These are phyloP conservation scores for Pongo abelii DNA, from an alignment of 2,113 vertebrate species.

Conservation along the genomic window DNA sequence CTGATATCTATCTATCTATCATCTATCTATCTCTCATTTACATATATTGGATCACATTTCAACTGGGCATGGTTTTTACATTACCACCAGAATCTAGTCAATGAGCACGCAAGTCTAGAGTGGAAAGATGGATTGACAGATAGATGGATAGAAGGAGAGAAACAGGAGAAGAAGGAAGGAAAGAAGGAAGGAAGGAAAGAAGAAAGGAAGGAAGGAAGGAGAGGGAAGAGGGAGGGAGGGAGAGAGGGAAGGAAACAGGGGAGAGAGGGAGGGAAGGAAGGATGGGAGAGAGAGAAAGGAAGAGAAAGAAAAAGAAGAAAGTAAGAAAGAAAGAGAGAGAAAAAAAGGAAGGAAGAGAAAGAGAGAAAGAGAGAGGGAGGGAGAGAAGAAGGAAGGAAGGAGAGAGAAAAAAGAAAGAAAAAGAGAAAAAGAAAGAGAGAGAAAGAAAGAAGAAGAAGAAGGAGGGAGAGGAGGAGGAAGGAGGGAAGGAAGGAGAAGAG, in stretches of 20 bases:
- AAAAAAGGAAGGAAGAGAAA: no score
- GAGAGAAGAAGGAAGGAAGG: no score
- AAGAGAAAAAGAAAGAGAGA: no score
- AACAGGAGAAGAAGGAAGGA: rapidly evolving
- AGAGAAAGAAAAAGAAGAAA: no score
- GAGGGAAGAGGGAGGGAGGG: rapidly evolving
- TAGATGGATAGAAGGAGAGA: no score
- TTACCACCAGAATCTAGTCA: background rate
- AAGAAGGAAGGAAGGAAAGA: rapidly evolving
- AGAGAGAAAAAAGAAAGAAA: no score
- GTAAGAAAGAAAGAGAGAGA: no score
- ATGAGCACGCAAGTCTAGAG: background rate
- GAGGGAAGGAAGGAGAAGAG: rapidly evolving
- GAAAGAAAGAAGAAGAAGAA: no score
- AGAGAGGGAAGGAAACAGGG: rapidly evolving
- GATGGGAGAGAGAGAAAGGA: no score
- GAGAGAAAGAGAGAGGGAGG: no score
- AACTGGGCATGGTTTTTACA: background rate
- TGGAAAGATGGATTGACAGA: background rate
- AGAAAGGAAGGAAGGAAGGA: rapidly evolving
- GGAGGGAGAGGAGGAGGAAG: background rate
- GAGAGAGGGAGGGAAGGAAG: no score
- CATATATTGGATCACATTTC: background rate
- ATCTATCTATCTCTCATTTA: background rate
- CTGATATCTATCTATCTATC: background rate